Evolutionary conservation across 2,888 invertebrate genomes (phyloP), one percentile per base, ranked within the genome.

Genomic region (Aleiodes leptofemur): DNA sequence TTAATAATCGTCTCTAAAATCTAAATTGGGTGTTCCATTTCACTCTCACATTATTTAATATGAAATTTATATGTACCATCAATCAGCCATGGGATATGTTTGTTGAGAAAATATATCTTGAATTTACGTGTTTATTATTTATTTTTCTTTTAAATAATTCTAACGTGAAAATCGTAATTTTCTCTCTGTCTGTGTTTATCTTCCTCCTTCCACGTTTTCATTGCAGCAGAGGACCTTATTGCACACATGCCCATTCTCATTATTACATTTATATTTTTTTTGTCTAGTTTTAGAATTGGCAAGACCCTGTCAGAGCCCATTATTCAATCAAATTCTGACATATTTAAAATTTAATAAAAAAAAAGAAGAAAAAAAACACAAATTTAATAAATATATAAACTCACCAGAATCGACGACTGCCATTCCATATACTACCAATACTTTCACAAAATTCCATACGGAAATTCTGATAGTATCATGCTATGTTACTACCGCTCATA

Each of bases 401-500:
- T 86, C 83, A 86, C 86, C 86, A 87, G 79, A 88, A 84, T 75
- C 84, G 83, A 79, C 87, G 87, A 78, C 85, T 85, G 82, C 85
- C 87, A 78, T 86, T 85, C 87, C 87, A 88, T 59, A 87, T 76
- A 77, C 83, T 86, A 79, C 83, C 87, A 79, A 88, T 80, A 81
- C 83, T 87, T 78, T 86, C 85, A 81, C 83, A 86, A 84, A 88
- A 88, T 82, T 88, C 87, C 79, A 85, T 85, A 76, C 88, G 86
- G 76, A 88, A 81, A 78, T 88, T 88, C 88, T 86, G 85, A 76
- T 88, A 86, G 87, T 90, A 91, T 91, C 91, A 92, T 90, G 91
- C 91, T 88, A 92, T 91, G 79, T 91, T 91, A 86, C 90, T 91
- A 77, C 91, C 91, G 78, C 91, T 91, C 91, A 91, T 91, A 55